Evolutionary conservation across 2,888 invertebrate species (phyloP), one percentile per base, ranked within the genome.

Genomic region (Sipunculus nudus): DNA sequence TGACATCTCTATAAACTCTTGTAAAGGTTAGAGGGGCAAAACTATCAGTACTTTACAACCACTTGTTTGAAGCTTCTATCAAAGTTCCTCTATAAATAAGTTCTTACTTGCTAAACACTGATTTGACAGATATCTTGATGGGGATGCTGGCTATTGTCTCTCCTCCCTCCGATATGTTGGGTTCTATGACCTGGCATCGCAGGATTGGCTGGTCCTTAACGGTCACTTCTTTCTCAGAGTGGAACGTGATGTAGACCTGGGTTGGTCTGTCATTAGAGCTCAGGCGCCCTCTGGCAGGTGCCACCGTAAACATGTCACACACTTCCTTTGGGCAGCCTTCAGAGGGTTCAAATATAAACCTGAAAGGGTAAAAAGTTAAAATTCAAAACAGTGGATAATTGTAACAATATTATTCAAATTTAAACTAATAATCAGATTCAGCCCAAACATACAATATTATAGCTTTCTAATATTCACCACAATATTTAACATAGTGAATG

Each of bases 111-210:
- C 79, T 80, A 68, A 79, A 83, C 41, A 83, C 78, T 29, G 82
- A 73, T 61, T 77, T 77, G 28, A 79, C 83, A 13, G 82, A 80
- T 6, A 84, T 73, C 68, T 82, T 82, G 66, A 84, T 78, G n/a
- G 84, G 84, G 38, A 84, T 83, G 59, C 77, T 78, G 47, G 84
- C 84, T 41, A 84, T 83, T 21, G 78, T 72, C 64, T 82, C 80
- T 4, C 80, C 81, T 25, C 75, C 75, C 16, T 80, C 79, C 0
- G 72, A 76, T 4, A 81, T 68, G 56, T 71, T 77, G 16, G 82
- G 81, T 57, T 84, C 84, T 31, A 82, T 80, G 26, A 84, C 80
- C 59, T 80, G 77, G 59, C 83, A 84, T 45, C 76, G 76, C 21
- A 84, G 75, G 19, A 84, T 77, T 1, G 80, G 77, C 66, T 75